Percentiles rank a stretch among this genome's conserved stretches.
Evolutionary conservation across 1,140 invertebrate genomes (phyloP).

Genomic region (Amyelois transitella): DNA sequence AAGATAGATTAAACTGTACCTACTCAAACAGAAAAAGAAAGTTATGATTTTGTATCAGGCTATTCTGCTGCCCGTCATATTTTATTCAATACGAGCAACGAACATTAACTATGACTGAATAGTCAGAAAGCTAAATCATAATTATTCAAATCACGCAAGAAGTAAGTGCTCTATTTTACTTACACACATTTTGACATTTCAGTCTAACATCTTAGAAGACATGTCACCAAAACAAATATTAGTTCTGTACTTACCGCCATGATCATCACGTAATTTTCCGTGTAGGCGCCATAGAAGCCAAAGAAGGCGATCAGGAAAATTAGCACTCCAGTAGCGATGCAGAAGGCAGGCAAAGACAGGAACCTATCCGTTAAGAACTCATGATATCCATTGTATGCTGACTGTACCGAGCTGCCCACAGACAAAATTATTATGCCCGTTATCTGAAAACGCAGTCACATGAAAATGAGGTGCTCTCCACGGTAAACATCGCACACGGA

Average conservation of each 20-base stretch:
- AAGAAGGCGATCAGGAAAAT: slow-evolving; percentile 89
- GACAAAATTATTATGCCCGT: slow-evolving; percentile 82
- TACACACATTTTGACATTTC: too few relatives aligned
- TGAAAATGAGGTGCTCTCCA: slow-evolving; percentile 8
- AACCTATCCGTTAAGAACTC: slow-evolving; percentile 77
- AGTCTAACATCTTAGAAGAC: background rate
- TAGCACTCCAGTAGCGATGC: slow-evolving; percentile 86
- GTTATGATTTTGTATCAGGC: too few relatives aligned
- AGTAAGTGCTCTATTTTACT: too few relatives aligned
- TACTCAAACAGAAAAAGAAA: too few relatives aligned
- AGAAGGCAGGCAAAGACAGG: slow-evolving; percentile 80
- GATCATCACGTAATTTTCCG: slow-evolving; percentile 88
- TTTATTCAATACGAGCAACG: too few relatives aligned
- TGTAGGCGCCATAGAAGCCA: slow-evolving; percentile 90
- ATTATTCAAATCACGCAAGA: too few relatives aligned
- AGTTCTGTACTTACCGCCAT: slow-evolving; percentile 76
- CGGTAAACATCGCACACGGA: background rate
- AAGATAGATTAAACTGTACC: too few relatives aligned
- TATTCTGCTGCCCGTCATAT: too few relatives aligned
- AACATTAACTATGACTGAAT: too few relatives aligned
- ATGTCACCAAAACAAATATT: background rate
- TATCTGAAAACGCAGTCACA: slow-evolving; percentile 73
- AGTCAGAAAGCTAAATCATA: too few relatives aligned
- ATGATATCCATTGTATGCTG: slow-evolving; percentile 79
- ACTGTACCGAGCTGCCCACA: slow-evolving; percentile 79